Percentiles rank a stretch among this genome's conserved stretches.
phyloP scores from a whole-genome alignment of 2,888 invertebrate genomes.

The Cerastis leucographa region DNA sequence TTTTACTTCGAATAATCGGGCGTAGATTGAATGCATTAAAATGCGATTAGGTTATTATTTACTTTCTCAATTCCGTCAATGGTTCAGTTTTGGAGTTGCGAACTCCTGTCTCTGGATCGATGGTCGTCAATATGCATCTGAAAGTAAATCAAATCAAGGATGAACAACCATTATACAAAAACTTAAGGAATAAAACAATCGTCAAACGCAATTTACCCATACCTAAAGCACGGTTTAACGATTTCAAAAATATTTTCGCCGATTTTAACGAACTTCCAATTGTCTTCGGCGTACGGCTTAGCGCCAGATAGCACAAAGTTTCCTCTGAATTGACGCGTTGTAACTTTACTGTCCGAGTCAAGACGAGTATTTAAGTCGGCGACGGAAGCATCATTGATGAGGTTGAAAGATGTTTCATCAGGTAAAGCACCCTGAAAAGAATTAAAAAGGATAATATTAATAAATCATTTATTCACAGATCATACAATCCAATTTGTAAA shows the following conservation, averaged over 20 bases:
- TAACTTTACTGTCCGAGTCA: slow-evolving; percentile 82
- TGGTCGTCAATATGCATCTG: slow-evolving; percentile 93
- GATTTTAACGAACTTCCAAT: slow-evolving; percentile 93
- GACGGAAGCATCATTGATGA: slow-evolving; percentile 93
- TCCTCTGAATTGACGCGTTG: slow-evolving; percentile 91
- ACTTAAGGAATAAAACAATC: neutral
- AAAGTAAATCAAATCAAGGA: slow-evolving; percentile 58
- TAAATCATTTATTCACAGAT: too few species aligned
- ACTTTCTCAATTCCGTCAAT: slow-evolving; percentile 92
- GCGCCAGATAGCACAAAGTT: slow-evolving; percentile 92
- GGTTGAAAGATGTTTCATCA: slow-evolving; percentile 92
- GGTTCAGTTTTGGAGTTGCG: slow-evolving; percentile 92
- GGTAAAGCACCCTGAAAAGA: slow-evolving; percentile 91
- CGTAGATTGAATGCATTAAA: neutral
- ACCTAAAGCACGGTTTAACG: slow-evolving; percentile 92
- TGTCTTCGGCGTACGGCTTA: slow-evolving; percentile 92
- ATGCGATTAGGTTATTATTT: slow-evolving; percentile 45
- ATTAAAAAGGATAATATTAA: neutral
- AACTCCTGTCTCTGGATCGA: slow-evolving; percentile 92
- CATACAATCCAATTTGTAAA: too few species aligned
- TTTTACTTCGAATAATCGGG: neutral
- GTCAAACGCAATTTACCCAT: slow-evolving; percentile 20
- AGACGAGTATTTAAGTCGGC: slow-evolving; percentile 92
- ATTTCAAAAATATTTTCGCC: slow-evolving; percentile 92
- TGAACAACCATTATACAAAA: neutral